Evolutionary conservation across 1,140 invertebrate genomes (phyloP), one percentile per base, ranked within the genome.

Genomic region (Venturia canescens): DNA sequence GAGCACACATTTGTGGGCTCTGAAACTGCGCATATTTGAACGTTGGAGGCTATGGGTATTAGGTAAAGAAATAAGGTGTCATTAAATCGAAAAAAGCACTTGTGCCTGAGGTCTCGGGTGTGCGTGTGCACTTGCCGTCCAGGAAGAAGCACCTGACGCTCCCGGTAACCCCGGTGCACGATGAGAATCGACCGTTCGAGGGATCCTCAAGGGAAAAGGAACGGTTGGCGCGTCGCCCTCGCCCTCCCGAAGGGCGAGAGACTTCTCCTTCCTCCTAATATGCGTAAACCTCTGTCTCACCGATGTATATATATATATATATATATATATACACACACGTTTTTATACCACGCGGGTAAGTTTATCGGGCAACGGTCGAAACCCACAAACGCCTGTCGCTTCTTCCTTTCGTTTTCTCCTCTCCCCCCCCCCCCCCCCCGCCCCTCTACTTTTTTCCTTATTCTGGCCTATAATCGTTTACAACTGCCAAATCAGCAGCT

Each of bases 111-210:
- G 71, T 53, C 48, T 53, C 23, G 53, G 18, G 74, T 66, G 18
- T 27, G 74, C 53, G 87, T 82, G 85, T 88, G 89, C 89, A 91
- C 89, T 91, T 89, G 90, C 88, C 87, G 87, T 87, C 84, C 89
- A 90, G 90, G 90, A 91, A 91, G 89, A 87, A 86, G 87, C 90
- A 91, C 89, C 90, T 90, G 89, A 91, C 88, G 82, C 70, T 79
- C 75, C 85, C 81, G 76, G 79, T 84, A 70, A 66, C 78, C 79
- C 82, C 80, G 83, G 77, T 69, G n/a, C 85, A 82, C 85, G 88
- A 87, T 89, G 85, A 84, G 82, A 66, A 66, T 23, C 88, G 53
- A 76, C 53, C 26, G 74, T 63, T 63, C 27, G 50, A 23, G 18
- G 50, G 71, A 75, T 57, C 48, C 71, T 57, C 70, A n/a, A 66